Conservation (phyloP, 2,113 vertebrate genomes). For the Apistogramma diplotaenia region DNA sequence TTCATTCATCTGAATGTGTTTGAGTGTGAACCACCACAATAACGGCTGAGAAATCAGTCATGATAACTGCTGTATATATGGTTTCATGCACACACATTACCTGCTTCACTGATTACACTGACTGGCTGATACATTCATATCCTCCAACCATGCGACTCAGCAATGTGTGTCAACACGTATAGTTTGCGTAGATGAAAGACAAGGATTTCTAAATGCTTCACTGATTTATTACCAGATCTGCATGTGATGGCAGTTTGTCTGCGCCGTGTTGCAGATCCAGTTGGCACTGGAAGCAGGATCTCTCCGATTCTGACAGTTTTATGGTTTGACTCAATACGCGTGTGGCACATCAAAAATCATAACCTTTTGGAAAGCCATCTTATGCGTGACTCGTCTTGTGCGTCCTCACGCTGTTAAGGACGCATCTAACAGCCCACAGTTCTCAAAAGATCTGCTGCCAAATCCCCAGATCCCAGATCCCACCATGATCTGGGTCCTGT, state of each 20-base stretch:
- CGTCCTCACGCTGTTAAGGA: neutral
- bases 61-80: neutral
- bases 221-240: neutral
- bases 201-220: neutral
- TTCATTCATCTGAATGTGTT: neutral
- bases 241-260: neutral
- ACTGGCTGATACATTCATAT: neutral
- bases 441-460: neutral
- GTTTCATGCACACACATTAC: neutral
- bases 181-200: neutral
- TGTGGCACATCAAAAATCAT: neutral
- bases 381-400: neutral
- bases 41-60: neutral
- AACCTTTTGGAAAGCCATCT: neutral
- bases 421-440: neutral
- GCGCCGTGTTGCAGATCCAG: neutral
- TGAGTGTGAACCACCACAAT: neutral
- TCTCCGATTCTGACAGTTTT: neutral
- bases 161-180: constrained; percentile 22
- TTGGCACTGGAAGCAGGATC: neutral
- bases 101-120: neutral
- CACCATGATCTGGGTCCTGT: neutral
- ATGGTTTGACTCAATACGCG: neutral
- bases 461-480: neutral
- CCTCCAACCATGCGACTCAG: neutral